phyloP scores from a whole-genome alignment of 2,113 vertebrate genomes.

The Ageneiosus marmoratus region DNA sequence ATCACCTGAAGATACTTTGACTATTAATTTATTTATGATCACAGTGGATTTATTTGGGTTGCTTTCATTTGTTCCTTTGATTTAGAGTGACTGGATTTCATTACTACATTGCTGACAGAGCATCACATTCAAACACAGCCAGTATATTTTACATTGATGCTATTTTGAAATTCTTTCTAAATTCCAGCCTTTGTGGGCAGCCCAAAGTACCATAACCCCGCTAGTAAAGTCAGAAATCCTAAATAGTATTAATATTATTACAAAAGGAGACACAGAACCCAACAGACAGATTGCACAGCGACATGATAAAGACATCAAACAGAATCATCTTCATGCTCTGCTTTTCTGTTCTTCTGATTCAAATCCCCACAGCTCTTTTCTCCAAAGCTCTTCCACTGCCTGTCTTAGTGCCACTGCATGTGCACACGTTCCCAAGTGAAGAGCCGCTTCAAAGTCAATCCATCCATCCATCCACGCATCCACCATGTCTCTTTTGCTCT shows the following conservation, averaged over 20 bases:
- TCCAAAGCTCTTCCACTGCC: constrained; percentile 16
- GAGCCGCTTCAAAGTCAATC: constrained; percentile 23
- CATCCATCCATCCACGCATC: constrained; percentile 19
- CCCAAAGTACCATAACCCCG: constrained; percentile 10
- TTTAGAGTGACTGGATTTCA: not conserved
- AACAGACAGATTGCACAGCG: constrained; percentile 31
- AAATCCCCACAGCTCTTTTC: constrained; percentile 21
- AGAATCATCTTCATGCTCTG: constrained; percentile 16
- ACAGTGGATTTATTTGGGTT: not conserved
- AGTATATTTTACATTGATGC: not conserved
- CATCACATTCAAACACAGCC: not conserved
- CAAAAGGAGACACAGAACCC: not conserved
- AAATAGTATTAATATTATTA: constrained; percentile 7
- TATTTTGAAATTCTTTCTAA: not conserved
- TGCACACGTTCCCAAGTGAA: constrained; percentile 16
- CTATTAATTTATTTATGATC: not conserved
- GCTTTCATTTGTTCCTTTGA: not conserved
- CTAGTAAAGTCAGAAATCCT: constrained; percentile 3
- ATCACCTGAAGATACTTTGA: constrained; percentile 2
- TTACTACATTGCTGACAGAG: not conserved
- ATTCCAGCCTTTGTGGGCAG: constrained; percentile 17
- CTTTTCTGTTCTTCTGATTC: constrained; percentile 31
- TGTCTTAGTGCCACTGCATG: constrained; percentile 38
- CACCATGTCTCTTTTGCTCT: constrained; percentile 7
- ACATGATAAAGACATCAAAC: constrained; percentile 46